Base-by-base conservation (phyloP, 2,113 vertebrate species). In the Cettia cetti region DNA sequence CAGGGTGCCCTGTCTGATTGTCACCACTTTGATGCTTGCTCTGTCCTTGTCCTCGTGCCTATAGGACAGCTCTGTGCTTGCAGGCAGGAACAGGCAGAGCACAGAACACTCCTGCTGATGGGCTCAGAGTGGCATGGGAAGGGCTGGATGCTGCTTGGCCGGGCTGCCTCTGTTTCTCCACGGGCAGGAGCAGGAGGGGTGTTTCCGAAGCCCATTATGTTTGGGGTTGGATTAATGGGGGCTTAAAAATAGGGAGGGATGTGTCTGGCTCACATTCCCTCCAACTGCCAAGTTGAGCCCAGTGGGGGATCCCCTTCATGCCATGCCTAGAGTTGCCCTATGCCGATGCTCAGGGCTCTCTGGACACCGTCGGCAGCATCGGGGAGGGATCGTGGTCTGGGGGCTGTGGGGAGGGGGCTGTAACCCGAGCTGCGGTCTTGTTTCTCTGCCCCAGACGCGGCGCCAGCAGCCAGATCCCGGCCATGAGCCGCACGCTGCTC, bases 341-440 rank as follows among this genome's bases (percentile, higher is more conserved):
- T 7, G 52, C 20, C 3, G 4, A 26, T 59, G 47, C 47, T 49
- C 3, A 2, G 22, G 24, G 33, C 37, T 65, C 52, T 82, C 24
- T 1, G 1, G 33, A 59, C 69, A 57, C 47, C 15, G 2, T 27
- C 6, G 0, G 54, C 61, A 54, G 61, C 2, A 2, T 39, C 6
- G 1, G 53, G 89, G 49, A 89, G 76, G 86, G 92, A 35, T 82
- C 1, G 1, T 39, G 66, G 53, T 72, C 70, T 68, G 63, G 61
- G 56, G 79, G 42, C 42, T 82, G 89, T 6, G 6, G 75, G 70
- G 89, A 94, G 89, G 86, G 76, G 71, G 79, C 83, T 95, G 95
- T 95, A 96, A 96, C 86, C 89, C 2, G 83, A 96, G 89, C 94
- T 96, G 86, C 92, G 56, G 31, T 92, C 82, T 94, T 26, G 4